Evolutionary conservation across 2,888 invertebrate genomes (phyloP).

Genomic region (Psylliodes chrysocephalus): DNA sequence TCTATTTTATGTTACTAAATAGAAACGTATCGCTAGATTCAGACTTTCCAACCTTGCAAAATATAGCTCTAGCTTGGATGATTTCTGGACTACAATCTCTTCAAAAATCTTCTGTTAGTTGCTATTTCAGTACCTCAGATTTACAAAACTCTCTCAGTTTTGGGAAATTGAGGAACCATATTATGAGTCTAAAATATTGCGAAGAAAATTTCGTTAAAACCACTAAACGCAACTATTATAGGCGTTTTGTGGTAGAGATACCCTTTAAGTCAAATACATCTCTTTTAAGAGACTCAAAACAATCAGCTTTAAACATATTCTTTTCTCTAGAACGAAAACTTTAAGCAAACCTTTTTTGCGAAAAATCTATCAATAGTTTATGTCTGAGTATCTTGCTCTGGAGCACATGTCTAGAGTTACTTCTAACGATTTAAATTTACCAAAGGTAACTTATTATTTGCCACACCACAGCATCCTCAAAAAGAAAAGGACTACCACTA

Average conservation of each 20-base stretch:
- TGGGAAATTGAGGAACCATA: slow-evolving; percentile 9
- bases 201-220: slow-evolving; percentile 9
- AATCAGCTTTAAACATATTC: neutral
- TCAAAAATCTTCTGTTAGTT: neutral
- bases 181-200: neutral
- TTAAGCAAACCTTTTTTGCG: neutral
- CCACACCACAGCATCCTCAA: neutral
- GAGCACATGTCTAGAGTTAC: too few relatives aligned
- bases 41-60: neutral
- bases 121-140: neutral
- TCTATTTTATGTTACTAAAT: neutral
- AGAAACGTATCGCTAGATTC: neutral
- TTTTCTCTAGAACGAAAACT: too few relatives aligned
- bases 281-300: neutral
- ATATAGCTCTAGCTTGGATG: neutral
- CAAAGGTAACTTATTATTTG: too few relatives aligned
- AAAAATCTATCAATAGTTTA: neutral
- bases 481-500: neutral
- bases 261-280: slow-evolving; percentile 6
- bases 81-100: neutral
- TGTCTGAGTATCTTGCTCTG: neutral
- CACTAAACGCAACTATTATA: neutral
- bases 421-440: too few relatives aligned
- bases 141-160: neutral
- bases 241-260: slow-evolving; percentile 9